phyloP scores from a whole-genome alignment of 2,888 invertebrate genomes.

The Pyralis farinalis region DNA sequence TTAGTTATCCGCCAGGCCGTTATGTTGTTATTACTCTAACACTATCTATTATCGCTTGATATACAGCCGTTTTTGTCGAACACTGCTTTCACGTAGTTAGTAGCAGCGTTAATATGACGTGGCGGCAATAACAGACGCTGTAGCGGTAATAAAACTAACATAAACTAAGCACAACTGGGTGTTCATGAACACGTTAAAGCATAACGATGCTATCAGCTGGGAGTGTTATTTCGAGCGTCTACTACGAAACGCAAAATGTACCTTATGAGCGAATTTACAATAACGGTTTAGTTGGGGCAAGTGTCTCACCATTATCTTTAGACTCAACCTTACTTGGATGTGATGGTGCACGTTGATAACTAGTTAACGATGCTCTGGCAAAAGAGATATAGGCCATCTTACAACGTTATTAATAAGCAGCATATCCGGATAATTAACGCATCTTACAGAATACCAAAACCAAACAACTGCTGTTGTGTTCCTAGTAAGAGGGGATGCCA shows the following conservation, averaged over 20 bases:
- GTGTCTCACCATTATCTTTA: too few species aligned
- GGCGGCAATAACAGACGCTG: conserved; percentile 30
- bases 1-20: conserved; percentile 50
- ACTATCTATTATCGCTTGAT: conserved; percentile 41
- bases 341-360: too few species aligned
- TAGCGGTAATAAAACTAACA: conserved; percentile 46
- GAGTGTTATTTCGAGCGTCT: conserved; percentile 47
- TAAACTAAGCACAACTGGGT: conserved; percentile 49
- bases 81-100: background rate
- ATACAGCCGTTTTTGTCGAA: background rate
- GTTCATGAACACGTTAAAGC: conserved; percentile 45
- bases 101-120: conserved; percentile 1
- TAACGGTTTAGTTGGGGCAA: background rate
- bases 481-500: too few species aligned
- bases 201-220: conserved; percentile 48
- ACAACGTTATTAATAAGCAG: too few species aligned
- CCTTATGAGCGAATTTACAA: conserved; percentile 15
- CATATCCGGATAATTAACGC: too few species aligned
- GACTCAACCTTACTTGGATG: too few species aligned
- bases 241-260: conserved; percentile 35
- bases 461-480: too few species aligned
- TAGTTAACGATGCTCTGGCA: too few species aligned
- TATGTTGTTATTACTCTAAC: conserved; percentile 47
- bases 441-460: too few species aligned
- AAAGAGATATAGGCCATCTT: too few species aligned